phyloP scores from a whole-genome alignment of 53 echinoderm and acorn worm species.

The Echinarachnius parma region DNA sequence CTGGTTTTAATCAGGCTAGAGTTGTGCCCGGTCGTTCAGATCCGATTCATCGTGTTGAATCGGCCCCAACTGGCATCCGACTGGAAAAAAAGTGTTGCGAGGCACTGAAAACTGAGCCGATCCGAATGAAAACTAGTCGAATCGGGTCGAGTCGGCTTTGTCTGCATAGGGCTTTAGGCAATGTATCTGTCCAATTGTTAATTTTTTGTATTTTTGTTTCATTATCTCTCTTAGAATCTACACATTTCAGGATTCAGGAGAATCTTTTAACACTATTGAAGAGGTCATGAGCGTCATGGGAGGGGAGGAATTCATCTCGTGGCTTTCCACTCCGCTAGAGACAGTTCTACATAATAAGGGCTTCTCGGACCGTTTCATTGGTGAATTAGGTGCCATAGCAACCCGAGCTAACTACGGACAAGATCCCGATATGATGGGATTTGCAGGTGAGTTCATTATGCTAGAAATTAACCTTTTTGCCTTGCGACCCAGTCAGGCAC shows the following conservation, averaged over 20 bases:
- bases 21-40: too few relatives aligned
- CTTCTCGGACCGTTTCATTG: conserved; percentile 71
- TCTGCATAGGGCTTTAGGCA: too few relatives aligned
- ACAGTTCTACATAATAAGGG: conserved; percentile 47
- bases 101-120: too few relatives aligned
- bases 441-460: conserved; percentile 87
- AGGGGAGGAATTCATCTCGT: conserved; percentile 57
- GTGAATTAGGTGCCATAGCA: conserved; percentile 77
- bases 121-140: too few relatives aligned
- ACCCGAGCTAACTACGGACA: conserved; percentile 89
- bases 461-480: too few relatives aligned
- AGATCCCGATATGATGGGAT: conserved; percentile 68
- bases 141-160: too few relatives aligned
- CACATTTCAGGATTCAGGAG: conserved; percentile 62
- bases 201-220: conserved; percentile 1
- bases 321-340: conserved; percentile 43
- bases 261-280: conserved; percentile 49
- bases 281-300: conserved; percentile 76
- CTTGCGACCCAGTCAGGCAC: too few relatives aligned
- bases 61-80: too few relatives aligned
- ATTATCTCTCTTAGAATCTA: conserved; percentile 72
- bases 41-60: too few relatives aligned
- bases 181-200: too few relatives aligned
- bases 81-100: too few relatives aligned
- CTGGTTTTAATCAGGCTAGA: too few relatives aligned